These are phyloP conservation scores for Phortica magna DNA, from an alignment of 2,888 invertebrate genomes.

Conservation along the genomic window DNA sequence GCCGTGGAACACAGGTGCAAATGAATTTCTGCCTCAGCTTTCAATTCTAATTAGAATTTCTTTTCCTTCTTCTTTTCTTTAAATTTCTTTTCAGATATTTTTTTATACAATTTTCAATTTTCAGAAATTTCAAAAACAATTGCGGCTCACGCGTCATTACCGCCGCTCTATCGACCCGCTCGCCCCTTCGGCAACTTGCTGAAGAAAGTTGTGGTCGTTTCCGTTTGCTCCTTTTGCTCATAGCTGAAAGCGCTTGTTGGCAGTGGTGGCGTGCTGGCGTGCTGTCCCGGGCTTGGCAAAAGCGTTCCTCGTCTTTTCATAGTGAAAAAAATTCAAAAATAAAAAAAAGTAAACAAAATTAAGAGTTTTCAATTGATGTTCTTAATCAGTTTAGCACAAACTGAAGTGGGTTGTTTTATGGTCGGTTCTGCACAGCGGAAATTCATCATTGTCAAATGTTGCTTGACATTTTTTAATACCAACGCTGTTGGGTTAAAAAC, in stretches of 20 bases:
- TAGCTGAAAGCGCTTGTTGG: neutral
- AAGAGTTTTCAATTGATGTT: constrained; percentile 64
- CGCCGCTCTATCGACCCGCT: neutral
- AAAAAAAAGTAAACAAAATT: constrained; percentile 29
- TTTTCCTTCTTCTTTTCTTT: constrained; percentile 2
- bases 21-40: constrained; percentile 30
- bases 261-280: neutral
- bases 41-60: constrained; percentile 54
- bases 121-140: constrained; percentile 62
- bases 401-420: constrained; percentile 33
- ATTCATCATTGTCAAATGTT: constrained; percentile 70
- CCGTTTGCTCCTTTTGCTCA: neutral
- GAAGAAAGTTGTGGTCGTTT: constrained; percentile 2
- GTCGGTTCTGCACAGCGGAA: constrained; percentile 52
- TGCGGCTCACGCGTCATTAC: constrained; percentile 48
- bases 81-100: neutral
- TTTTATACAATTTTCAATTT: constrained; percentile 58
- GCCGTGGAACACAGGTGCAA: constrained; percentile 27
- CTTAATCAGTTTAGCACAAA: constrained; percentile 68
- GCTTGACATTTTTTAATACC: constrained; percentile 63
- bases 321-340: neutral
- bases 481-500: constrained; percentile 41
- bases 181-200: neutral
- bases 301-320: constrained; percentile 26
- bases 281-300: neutral